Evolutionary conservation across 2,797 vertebrate species (phyloP).

Genomic region (Myotis vivesi): DNA sequence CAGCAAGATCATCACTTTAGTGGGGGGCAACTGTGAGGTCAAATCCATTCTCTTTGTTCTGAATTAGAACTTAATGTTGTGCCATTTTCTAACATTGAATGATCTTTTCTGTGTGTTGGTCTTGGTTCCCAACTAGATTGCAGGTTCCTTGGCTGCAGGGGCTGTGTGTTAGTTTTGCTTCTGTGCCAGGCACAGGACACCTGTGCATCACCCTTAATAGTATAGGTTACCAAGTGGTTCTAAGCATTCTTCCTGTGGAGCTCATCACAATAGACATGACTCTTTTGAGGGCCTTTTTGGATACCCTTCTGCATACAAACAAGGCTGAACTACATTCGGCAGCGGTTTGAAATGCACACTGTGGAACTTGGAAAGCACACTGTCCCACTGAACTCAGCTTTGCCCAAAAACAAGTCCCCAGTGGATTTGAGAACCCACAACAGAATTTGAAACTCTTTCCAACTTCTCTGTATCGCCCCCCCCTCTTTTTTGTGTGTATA

Average conservation of each 20-base stretch:
- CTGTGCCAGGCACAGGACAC: not conserved
- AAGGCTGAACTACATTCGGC: not conserved
- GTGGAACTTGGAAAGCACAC: not conserved
- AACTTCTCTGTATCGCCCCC: not conserved
- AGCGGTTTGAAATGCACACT: not conserved
- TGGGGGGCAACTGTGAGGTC: not conserved
- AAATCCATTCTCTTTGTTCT: not conserved
- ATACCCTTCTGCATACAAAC: not conserved
- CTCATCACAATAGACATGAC: not conserved
- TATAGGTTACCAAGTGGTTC: not conserved
- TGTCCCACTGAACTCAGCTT: not conserved
- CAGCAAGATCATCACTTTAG: not conserved
- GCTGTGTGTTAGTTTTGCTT: not conserved
- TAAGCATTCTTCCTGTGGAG: not conserved
- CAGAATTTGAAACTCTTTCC: not conserved
- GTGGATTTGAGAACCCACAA: not conserved
- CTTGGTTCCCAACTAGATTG: not conserved
- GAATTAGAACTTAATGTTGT: not conserved
- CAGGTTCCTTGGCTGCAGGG: not conserved
- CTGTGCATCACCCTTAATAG: not conserved
- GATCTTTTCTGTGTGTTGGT: not conserved
- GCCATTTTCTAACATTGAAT: not conserved
- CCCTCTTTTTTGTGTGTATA: not conserved
- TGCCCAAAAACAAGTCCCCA: not conserved
- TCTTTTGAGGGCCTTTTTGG: not conserved